Percentiles rank a stretch among this genome's conserved stretches.
These are phyloP conservation scores for Brachionus calyciflorus DNA, from an alignment of 1,140 invertebrate genomes.

Conservation along the genomic window DNA sequence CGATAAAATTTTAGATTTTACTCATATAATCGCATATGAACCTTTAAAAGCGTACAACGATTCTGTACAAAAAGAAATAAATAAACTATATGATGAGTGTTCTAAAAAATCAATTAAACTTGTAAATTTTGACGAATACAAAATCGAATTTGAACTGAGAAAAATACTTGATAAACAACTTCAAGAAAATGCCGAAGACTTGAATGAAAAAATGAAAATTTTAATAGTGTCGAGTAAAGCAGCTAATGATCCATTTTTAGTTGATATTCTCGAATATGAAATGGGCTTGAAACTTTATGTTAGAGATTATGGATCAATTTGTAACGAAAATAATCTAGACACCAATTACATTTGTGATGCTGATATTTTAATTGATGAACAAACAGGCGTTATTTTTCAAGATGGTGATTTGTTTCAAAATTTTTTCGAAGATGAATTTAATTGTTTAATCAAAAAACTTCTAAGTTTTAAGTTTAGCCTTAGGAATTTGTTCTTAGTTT, in stretches of 20 bases:
- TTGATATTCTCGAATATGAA: slow-evolving; percentile 14
- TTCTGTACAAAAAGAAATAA: too few relatives aligned
- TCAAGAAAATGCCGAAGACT: too few relatives aligned
- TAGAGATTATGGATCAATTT: neutral
- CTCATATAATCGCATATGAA: slow-evolving; percentile 1
- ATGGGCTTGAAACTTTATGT: neutral
- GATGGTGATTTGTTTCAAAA: neutral
- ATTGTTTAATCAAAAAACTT: neutral
- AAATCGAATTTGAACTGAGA: too few relatives aligned
- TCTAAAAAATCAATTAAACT: too few relatives aligned
- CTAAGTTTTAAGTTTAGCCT: neutral
- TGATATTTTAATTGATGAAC: neutral
- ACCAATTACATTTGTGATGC: slow-evolving; percentile 1
- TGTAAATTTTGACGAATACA: too few relatives aligned
- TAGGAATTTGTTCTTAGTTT: neutral
- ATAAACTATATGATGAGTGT: too few relatives aligned
- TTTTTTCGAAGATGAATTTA: neutral
- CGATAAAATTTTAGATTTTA: neutral
- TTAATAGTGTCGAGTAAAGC: neutral
- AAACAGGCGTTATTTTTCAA: neutral
- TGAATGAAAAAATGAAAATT: neutral
- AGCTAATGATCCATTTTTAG: neutral
- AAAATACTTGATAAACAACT: too few relatives aligned
- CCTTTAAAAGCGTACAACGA: neutral
- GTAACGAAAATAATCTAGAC: neutral